Conservation (phyloP, 2,113 vertebrate genomes). For the Indri indri region DNA sequence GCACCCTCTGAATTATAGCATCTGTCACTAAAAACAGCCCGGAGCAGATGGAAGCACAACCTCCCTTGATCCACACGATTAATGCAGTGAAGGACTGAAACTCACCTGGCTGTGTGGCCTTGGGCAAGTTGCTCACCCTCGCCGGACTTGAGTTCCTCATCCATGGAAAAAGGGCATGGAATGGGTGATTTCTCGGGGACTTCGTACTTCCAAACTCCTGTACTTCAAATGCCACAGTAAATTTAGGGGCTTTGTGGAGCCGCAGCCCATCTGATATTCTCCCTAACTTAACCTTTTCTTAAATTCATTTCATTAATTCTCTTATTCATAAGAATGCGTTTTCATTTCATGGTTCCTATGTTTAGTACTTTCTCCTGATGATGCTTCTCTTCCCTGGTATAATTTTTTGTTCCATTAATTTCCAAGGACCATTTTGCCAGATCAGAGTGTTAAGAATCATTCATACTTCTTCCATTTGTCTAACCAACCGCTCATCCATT, state of each 20-base stretch:
- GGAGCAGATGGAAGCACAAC: background rate
- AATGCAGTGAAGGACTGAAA: background rate
- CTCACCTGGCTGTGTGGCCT: conserved; percentile 7
- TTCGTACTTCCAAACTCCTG: background rate
- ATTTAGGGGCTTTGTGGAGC: conserved; percentile 40
- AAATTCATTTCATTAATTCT: conserved; percentile 78
- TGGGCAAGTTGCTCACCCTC: background rate
- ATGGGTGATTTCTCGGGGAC: conserved; percentile 3
- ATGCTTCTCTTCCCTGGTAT: conserved; percentile 62
- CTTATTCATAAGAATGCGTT: conserved; percentile 69
- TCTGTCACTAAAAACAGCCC: background rate
- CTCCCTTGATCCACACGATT: background rate
- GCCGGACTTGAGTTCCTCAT: background rate
- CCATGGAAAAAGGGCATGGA: background rate
- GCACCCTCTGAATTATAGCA: background rate
- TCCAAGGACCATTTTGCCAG: conserved; percentile 79
- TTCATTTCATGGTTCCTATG: conserved; percentile 80
- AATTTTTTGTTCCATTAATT: conserved; percentile 82
- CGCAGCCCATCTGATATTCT: conserved; percentile 43
- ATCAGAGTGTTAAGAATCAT: conserved; percentile 79
- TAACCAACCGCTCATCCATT: conserved; percentile 80
- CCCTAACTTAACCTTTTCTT: conserved; percentile 78
- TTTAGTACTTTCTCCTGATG: conserved; percentile 75
- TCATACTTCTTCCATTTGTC: conserved; percentile 78
- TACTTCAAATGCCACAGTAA: conserved; percentile 50